Conservation (phyloP, 2,888 invertebrate species). For the Aricia artaxerxes region DNA sequence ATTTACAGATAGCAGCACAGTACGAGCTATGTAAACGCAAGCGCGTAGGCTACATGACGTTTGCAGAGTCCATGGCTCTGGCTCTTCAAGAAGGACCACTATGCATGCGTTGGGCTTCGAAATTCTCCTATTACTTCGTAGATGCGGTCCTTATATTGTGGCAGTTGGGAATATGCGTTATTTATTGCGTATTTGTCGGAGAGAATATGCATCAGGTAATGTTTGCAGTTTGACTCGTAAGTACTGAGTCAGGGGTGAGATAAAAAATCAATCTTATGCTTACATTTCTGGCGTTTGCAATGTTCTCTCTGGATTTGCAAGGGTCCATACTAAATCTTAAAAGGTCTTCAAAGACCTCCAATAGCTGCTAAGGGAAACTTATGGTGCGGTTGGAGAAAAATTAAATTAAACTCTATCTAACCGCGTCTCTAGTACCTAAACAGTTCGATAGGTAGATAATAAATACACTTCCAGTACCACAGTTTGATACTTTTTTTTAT, state of each 20-base stretch:
- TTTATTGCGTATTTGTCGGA: constrained; percentile 90
- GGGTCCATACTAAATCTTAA: too few species aligned
- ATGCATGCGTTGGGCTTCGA: constrained; percentile 68
- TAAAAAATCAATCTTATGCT: too few species aligned
- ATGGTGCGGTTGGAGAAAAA: too few species aligned
- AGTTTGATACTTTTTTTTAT: too few species aligned
- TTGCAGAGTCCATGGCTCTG: constrained; percentile 86
- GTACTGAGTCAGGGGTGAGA: neutral
- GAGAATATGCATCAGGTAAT: constrained; percentile 82
- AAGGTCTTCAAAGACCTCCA: too few species aligned
- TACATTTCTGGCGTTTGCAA: too few species aligned
- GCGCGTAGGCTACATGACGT: constrained; percentile 83
- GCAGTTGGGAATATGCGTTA: constrained; percentile 93
- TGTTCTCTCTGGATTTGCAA: too few species aligned
- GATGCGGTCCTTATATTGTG: constrained; percentile 85
- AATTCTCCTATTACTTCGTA: constrained; percentile 72
- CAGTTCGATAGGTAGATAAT: too few species aligned
- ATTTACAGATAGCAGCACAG: constrained; percentile 76
- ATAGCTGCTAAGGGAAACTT: too few species aligned
- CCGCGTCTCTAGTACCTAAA: too few species aligned
- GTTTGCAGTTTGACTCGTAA: neutral
- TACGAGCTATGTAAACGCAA: constrained; percentile 76
- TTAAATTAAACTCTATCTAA: too few species aligned
- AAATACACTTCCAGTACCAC: too few species aligned
- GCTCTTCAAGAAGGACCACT: constrained; percentile 85